phyloP scores from a whole-genome alignment of 2,113 vertebrate species.

The Phylloscopus trochilus region DNA sequence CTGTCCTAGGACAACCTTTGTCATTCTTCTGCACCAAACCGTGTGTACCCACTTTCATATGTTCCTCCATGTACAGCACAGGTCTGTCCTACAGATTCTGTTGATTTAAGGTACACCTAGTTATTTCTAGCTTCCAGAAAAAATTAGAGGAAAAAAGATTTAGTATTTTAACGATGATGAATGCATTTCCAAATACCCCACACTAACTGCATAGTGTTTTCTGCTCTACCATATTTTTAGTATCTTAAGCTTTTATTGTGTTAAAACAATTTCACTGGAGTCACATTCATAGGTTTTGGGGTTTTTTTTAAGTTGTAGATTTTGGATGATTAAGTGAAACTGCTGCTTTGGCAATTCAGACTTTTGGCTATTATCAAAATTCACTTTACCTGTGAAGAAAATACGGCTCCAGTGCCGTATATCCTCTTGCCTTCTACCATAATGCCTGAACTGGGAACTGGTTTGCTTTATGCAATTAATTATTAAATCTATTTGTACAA shows the following conservation, averaged over 20 bases:
- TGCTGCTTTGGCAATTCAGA: not conserved
- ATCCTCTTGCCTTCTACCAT: not conserved
- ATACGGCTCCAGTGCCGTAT: fast-evolving
- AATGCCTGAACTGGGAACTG: not conserved
- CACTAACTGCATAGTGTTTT: not conserved
- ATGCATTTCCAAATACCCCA: not conserved
- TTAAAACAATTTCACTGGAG: not conserved
- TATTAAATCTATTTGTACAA: not conserved
- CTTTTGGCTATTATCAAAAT: not conserved
- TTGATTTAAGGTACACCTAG: not conserved
- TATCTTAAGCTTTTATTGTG: not conserved
- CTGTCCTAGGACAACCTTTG: not conserved
- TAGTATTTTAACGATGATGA: not conserved
- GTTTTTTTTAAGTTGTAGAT: not conserved
- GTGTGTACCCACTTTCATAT: not conserved
- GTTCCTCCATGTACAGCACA: fast-evolving
- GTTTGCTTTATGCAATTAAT: not conserved
- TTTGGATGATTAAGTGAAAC: not conserved
- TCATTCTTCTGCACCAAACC: not conserved
- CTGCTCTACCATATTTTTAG: not conserved
- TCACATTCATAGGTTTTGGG: not conserved
- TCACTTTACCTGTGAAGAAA: not conserved
- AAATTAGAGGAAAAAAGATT: not conserved
- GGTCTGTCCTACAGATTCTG: not conserved
- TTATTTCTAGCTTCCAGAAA: not conserved